phyloP scores from a whole-genome alignment of 2,888 invertebrate genomes.

The Caradrina kadenii region DNA sequence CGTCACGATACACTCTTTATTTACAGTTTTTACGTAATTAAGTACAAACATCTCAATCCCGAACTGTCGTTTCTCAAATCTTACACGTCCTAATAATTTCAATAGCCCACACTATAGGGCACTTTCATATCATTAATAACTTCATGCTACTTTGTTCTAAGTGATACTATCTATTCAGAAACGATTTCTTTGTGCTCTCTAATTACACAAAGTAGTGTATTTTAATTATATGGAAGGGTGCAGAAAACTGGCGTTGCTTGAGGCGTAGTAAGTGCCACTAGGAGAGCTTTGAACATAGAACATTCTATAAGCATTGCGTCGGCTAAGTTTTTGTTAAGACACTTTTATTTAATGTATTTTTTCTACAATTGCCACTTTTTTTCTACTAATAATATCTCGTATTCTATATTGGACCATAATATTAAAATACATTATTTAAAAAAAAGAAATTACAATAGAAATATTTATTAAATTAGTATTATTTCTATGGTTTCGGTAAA shows the following conservation, averaged over 20 bases:
- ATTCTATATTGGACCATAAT: too few relatives aligned
- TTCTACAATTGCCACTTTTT: not conserved
- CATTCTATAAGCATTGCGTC: conserved; percentile 2
- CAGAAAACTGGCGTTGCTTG: conserved; percentile 77
- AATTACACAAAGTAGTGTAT: conserved; percentile 80
- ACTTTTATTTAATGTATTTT: not conserved
- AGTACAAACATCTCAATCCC: conserved; percentile 28
- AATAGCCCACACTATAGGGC: conserved; percentile 54
- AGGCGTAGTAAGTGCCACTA: conserved; percentile 63
- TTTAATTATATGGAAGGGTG: conserved; percentile 86
- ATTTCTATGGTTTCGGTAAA: too few relatives aligned
- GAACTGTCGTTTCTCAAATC: conserved; percentile 48
- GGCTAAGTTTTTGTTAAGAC: not conserved
- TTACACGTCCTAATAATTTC: conserved; percentile 56
- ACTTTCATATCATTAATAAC: conserved; percentile 71
- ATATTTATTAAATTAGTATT: too few relatives aligned
- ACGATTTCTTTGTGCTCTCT: conserved; percentile 82
- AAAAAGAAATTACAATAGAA: too few relatives aligned
- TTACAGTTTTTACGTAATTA: conserved; percentile 16
- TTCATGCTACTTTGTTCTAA: conserved; percentile 73
- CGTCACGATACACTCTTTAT: not conserved
- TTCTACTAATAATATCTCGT: too few relatives aligned
- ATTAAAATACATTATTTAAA: too few relatives aligned
- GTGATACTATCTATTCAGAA: conserved; percentile 82
- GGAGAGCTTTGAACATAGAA: conserved; percentile 65